Evolutionary conservation across 2,113 vertebrate species (phyloP).

Genomic region (Felis chaus): DNA sequence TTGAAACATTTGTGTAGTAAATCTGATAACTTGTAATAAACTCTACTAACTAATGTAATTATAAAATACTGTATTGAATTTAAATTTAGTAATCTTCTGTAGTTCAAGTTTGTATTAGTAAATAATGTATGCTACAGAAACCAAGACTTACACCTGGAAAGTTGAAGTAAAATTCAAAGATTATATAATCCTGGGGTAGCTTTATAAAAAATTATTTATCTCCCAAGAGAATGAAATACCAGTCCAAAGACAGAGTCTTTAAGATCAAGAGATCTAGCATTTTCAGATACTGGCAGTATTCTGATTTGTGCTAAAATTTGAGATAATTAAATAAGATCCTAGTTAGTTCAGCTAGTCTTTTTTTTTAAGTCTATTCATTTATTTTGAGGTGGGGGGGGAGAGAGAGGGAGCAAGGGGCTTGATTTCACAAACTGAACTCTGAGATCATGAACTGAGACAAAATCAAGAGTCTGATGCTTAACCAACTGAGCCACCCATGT

Average conservation of each 20-base stretch:
- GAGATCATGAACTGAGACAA: no score
- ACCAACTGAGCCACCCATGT: no score
- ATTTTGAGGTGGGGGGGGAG: no score
- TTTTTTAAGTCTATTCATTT: no score
- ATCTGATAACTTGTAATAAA: slow-evolving; percentile 46
- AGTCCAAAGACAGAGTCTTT: background rate
- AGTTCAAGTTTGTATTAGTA: background rate
- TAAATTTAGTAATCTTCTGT: slow-evolving; percentile 1
- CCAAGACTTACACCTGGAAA: slow-evolving; percentile 17
- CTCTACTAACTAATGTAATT: background rate
- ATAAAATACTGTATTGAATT: background rate
- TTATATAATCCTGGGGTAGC: slow-evolving; percentile 40
- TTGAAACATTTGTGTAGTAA: slow-evolving; percentile 45
- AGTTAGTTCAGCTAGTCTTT: background rate
- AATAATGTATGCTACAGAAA: background rate
- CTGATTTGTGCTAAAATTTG: background rate
- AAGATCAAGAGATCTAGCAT: background rate
- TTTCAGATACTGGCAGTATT: background rate
- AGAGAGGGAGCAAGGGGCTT: no score
- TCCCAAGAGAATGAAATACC: slow-evolving; percentile 31
- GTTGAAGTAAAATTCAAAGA: slow-evolving; percentile 65
- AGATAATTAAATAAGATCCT: background rate
- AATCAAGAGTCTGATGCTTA: no score
- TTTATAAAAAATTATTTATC: slow-evolving; percentile 57
- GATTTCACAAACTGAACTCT: no score